Conservation (phyloP, 2,113 vertebrate species). For the Nycticebus coucang region DNA sequence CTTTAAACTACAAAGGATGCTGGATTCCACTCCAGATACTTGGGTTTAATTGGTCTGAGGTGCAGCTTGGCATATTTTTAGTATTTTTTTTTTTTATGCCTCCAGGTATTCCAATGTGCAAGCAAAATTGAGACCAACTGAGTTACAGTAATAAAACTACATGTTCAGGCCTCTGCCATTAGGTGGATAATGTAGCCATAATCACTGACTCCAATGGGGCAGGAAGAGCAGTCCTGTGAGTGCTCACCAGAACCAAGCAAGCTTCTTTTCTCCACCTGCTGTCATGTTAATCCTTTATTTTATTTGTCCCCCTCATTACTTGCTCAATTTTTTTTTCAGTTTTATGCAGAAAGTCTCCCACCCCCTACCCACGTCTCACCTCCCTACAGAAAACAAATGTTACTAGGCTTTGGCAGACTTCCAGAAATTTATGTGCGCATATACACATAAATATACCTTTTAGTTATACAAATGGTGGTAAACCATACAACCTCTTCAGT, state of each 20-base stretch:
- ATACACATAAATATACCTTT: background rate
- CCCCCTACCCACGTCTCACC: background rate
- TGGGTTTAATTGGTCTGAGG: background rate
- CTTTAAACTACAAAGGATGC: background rate
- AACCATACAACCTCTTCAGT: background rate
- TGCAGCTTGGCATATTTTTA: background rate
- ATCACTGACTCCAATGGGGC: background rate
- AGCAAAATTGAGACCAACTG: constrained; percentile 26
- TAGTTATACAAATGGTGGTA: background rate
- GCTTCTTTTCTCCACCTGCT: background rate
- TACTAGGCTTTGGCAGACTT: constrained; percentile 26
- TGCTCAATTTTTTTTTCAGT: background rate
- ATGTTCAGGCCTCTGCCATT: background rate
- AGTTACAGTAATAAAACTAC: constrained; percentile 17
- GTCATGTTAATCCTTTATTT: background rate
- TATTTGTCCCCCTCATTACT: background rate
- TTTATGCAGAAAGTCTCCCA: background rate
- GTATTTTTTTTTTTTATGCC: constrained; percentile 38
- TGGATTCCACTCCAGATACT: background rate
- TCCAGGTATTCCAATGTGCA: background rate
- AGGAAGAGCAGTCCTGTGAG: background rate
- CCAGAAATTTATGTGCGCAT: constrained; percentile 8
- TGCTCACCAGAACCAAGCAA: background rate
- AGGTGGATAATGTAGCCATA: background rate
- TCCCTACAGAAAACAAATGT: background rate